phyloP scores from a whole-genome alignment of 2,888 invertebrate genomes.

The Deilephila elpenor region DNA sequence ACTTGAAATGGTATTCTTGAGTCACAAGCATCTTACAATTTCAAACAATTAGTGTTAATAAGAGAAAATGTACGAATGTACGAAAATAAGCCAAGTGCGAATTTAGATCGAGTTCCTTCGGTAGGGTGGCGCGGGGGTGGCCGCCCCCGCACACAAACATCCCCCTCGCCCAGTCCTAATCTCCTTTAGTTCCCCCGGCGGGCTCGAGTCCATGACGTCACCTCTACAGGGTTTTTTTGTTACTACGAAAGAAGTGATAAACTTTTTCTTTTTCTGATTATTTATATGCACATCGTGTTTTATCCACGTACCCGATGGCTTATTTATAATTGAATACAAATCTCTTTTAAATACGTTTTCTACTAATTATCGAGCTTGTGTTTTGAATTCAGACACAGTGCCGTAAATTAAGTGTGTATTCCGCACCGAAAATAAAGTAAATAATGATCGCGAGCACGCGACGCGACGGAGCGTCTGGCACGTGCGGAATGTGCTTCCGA shows the following conservation, averaged over 20 bases:
- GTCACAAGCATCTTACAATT: neutral
- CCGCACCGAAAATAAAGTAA: slow-evolving; percentile 11
- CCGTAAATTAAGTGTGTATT: neutral
- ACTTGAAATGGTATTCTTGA: neutral
- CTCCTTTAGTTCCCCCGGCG: slow-evolving; percentile 70
- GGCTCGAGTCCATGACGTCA: slow-evolving; percentile 76
- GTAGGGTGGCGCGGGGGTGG: slow-evolving; percentile 60
- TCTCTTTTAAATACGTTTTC: neutral
- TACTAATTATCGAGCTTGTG: neutral
- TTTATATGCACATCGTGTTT: slow-evolving; percentile 47
- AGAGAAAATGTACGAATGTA: slow-evolving; percentile 35
- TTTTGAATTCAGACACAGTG: neutral
- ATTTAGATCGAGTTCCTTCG: slow-evolving; percentile 52
- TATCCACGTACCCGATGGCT: neutral
- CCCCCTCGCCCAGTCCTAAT: slow-evolving; percentile 67
- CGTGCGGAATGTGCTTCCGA: slow-evolving; percentile 36
- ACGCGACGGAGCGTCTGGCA: slow-evolving; percentile 1
- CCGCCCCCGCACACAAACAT: slow-evolving; percentile 55
- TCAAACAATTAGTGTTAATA: slow-evolving; percentile 28
- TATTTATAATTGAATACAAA: neutral
- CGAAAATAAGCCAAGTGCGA: slow-evolving; percentile 37
- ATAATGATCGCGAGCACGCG: neutral
- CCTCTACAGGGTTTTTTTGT: slow-evolving; percentile 73
- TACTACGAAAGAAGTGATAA: slow-evolving; percentile 76
- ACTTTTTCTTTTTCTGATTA: slow-evolving; percentile 48